phyloP scores from a whole-genome alignment of 1,140 invertebrate genomes.

The Dysdera silvatica region DNA sequence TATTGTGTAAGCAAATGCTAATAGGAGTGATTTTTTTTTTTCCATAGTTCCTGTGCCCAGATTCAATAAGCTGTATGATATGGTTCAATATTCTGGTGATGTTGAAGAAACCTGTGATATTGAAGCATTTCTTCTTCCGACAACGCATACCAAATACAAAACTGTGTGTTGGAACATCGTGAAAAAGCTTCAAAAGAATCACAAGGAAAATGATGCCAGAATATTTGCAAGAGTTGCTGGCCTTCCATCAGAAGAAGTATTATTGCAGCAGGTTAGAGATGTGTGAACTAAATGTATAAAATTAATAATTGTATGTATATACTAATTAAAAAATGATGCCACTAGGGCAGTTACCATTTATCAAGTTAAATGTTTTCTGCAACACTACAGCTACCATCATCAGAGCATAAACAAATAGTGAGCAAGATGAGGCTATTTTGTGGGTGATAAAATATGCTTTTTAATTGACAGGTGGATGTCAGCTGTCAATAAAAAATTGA shows the following conservation, averaged over 20 bases:
- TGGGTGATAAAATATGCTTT: no score
- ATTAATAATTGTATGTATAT: no score
- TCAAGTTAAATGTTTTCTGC: no score
- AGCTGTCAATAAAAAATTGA: no score
- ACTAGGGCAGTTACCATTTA: no score
- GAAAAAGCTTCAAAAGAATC: conserved; percentile 1
- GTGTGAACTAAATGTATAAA: no score
- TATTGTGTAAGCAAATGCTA: no score
- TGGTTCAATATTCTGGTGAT: conserved; percentile 1
- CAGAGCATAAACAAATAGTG: no score
- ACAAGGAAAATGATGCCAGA: conserved; percentile 7
- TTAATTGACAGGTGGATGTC: no score
- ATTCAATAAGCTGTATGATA: conserved; percentile 15
- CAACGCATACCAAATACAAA: neutral
- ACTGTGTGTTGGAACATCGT: conserved; percentile 8
- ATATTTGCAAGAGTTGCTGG: conserved; percentile 6
- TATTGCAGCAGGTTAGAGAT: conserved; percentile 20
- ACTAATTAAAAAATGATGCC: no score
- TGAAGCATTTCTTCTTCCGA: neutral
- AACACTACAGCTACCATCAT: no score
- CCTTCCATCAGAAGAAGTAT: conserved; percentile 7
- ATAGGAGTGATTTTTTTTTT: neutral
- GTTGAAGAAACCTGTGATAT: conserved; percentile 10
- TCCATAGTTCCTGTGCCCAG: conserved; percentile 8
- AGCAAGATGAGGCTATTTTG: no score